phyloP scores from a whole-genome alignment of 1,140 invertebrate species.

The Ips nitidus region DNA sequence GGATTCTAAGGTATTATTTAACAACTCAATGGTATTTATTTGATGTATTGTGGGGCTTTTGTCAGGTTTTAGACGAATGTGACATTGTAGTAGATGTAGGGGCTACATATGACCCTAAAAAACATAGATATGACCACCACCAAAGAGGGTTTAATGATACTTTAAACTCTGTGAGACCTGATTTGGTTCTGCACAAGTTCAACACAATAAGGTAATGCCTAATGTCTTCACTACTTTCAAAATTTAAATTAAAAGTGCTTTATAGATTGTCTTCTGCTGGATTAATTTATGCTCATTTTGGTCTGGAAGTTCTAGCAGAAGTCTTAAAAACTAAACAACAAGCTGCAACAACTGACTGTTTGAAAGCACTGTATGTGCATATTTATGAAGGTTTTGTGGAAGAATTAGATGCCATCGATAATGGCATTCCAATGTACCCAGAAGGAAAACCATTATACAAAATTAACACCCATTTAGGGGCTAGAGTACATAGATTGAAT shows the following conservation, averaged over 20 bases:
- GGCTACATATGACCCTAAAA: constrained; percentile 77
- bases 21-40: not conserved
- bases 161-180: constrained; percentile 58
- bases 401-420: constrained; percentile 96
- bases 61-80: constrained; percentile 72
- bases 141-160: constrained; percentile 73
- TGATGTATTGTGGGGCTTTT: not conserved
- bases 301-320: constrained; percentile 73
- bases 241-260: constrained; percentile 30
- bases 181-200: constrained; percentile 49
- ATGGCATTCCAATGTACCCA: constrained; percentile 79
- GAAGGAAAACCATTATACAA: constrained; percentile 79
- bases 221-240: not conserved
- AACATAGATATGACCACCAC: constrained; percentile 91
- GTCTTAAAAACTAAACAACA: constrained; percentile 53
- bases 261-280: constrained; percentile 93
- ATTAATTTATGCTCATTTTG: constrained; percentile 90
- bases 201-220: constrained; percentile 41
- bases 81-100: constrained; percentile 98
- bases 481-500: constrained; percentile 78
- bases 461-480: constrained; percentile 77
- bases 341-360: constrained; percentile 53
- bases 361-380: constrained; percentile 72
- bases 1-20: constrained; percentile 49
- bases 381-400: constrained; percentile 90